These are phyloP conservation scores for Casuarius casuarius DNA, from an alignment of 2,113 vertebrate genomes.

Conservation along the genomic window DNA sequence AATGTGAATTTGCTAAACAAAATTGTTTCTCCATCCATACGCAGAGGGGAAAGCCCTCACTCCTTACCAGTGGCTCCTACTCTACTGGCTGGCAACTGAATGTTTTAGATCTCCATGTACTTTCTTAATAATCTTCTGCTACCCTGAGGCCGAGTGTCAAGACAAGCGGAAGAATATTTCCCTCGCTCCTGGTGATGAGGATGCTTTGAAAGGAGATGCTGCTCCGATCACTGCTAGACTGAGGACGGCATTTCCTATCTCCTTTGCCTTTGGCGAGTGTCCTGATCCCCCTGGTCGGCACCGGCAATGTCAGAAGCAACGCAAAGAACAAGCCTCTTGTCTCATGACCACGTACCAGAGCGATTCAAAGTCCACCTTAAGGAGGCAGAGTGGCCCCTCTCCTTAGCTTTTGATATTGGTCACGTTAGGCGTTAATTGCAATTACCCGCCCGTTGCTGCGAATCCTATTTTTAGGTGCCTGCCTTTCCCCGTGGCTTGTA, in stretches of 20 bases:
- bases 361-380: background rate
- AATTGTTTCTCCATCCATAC: background rate
- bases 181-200: background rate
- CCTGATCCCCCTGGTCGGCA: background rate
- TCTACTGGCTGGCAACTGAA: background rate
- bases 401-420: background rate
- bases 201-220: background rate
- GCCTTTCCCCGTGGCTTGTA: background rate
- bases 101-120: background rate
- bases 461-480: background rate
- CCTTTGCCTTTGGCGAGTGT: background rate
- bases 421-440: background rate
- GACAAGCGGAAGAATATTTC: background rate
- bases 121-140: background rate
- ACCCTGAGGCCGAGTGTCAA: background rate
- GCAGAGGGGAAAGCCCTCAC: background rate
- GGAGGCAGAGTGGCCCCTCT: background rate
- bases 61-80: background rate
- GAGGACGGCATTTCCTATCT: background rate
- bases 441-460: background rate
- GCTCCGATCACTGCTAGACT: background rate
- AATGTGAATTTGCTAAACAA: background rate
- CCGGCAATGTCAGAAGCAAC: background rate
- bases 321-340: background rate
- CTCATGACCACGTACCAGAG: background rate